phyloP scores from a whole-genome alignment of 2,888 invertebrate species.

The Nezara viridula region DNA sequence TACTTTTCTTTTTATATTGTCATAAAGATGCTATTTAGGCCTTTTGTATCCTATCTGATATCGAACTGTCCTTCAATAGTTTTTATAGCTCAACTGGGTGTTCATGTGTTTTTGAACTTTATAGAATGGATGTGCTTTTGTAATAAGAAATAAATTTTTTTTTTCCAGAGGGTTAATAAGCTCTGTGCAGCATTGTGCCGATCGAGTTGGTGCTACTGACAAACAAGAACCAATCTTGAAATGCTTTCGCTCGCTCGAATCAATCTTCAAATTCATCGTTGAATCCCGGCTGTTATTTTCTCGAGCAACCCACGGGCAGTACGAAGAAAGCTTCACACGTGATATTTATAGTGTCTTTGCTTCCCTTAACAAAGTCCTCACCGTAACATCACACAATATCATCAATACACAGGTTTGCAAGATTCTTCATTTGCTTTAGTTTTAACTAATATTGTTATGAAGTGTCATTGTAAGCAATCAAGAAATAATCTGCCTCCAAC shows the following conservation, averaged over 20 bases:
- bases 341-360: conserved; percentile 86
- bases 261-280: conserved; percentile 92
- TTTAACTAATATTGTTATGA: neutral
- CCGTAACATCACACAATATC: conserved; percentile 80
- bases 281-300: conserved; percentile 88
- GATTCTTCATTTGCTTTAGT: neutral
- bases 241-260: conserved; percentile 90
- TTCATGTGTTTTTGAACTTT: too few relatives aligned
- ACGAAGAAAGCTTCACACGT: conserved; percentile 87
- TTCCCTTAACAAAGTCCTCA: conserved; percentile 83
- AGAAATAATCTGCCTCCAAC: neutral
- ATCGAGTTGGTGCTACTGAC: conserved; percentile 87
- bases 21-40: too few relatives aligned
- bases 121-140: too few relatives aligned
- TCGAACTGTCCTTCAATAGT: too few relatives aligned
- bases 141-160: too few relatives aligned
- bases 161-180: conserved; percentile 82
- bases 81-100: too few relatives aligned
- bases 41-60: too few relatives aligned
- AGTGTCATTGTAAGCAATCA: neutral
- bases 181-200: conserved; percentile 91
- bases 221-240: conserved; percentile 92
- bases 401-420: conserved; percentile 79
- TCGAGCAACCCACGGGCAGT: conserved; percentile 88
- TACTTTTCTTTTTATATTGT: too few relatives aligned